These are phyloP conservation scores for Idaea aversata DNA, from an alignment of 2,888 invertebrate species.

Conservation along the genomic window DNA sequence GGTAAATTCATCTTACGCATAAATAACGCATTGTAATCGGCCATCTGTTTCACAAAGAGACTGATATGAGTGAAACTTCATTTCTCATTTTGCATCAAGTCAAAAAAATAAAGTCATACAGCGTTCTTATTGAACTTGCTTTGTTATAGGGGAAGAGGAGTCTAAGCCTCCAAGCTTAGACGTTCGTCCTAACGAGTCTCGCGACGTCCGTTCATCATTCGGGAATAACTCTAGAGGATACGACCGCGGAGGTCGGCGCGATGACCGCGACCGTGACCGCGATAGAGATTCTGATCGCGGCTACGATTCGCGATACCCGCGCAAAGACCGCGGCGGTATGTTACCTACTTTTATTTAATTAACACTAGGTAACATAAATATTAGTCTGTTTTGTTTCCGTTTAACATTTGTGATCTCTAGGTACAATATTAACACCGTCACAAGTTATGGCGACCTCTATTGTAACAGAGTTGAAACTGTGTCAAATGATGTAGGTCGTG, in stretches of 20 bases:
- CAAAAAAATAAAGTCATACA: background rate
- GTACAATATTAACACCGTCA: background rate
- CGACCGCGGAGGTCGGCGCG: conserved; percentile 78
- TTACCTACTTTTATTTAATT: conserved; percentile 20
- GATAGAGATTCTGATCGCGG: conserved; percentile 81
- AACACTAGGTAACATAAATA: background rate
- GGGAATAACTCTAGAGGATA: conserved; percentile 70
- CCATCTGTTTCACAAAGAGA: background rate
- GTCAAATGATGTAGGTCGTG: conserved; percentile 54
- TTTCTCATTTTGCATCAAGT: background rate
- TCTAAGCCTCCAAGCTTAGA: conserved; percentile 77
- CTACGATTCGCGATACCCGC: conserved; percentile 78
- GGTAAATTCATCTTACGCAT: too few relatives aligned
- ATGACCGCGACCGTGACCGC: conserved; percentile 78
- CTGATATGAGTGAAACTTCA: too few relatives aligned
- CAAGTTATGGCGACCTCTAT: background rate
- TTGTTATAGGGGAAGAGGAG: conserved; percentile 71
- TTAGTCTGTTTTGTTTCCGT: background rate
- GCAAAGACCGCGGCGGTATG: conserved; percentile 74
- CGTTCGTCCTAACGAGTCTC: conserved; percentile 65
- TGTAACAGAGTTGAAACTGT: background rate
- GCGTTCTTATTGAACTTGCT: conserved; percentile 4
- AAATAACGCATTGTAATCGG: background rate
- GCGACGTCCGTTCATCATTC: conserved; percentile 70
- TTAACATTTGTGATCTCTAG: background rate